These are phyloP conservation scores for Macropis europaea DNA, from an alignment of 2,888 invertebrate species.

Conservation along the genomic window DNA sequence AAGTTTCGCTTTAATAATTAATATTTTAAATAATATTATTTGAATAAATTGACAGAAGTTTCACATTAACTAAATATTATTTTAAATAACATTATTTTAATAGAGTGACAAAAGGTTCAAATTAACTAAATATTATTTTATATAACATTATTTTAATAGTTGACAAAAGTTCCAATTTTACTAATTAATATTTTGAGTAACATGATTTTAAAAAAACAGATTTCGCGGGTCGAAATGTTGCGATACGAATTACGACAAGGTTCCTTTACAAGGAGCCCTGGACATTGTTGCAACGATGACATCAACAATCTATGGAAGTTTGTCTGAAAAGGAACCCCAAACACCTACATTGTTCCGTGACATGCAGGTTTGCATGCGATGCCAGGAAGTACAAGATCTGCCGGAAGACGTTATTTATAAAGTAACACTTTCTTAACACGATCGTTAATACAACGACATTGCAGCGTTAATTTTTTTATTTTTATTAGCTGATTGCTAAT, in stretches of 20 bases:
- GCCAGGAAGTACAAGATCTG: not conserved
- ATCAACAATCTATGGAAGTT: not conserved
- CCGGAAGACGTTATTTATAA: constrained; percentile 3
- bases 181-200: not conserved
- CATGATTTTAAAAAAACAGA: constrained; percentile 17
- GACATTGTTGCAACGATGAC: constrained; percentile 27
- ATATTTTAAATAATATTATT: too few relatives aligned
- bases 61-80: too few relatives aligned
- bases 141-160: too few relatives aligned
- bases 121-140: too few relatives aligned
- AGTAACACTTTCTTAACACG: constrained; percentile 8
- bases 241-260: constrained; percentile 16
- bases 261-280: constrained; percentile 48
- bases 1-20: too few relatives aligned
- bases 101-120: too few relatives aligned
- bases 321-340: not conserved
- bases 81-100: too few relatives aligned
- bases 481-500: too few relatives aligned
- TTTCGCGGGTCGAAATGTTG: constrained; percentile 19
- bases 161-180: too few relatives aligned
- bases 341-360: constrained; percentile 27
- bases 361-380: not conserved
- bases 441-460: not conserved
- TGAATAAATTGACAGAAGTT: too few relatives aligned
- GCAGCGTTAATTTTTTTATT: not conserved